Evolutionary conservation across 2,797 vertebrate species (phyloP), one percentile per base, ranked within the genome.

Genomic region (Scolopax rusticola): DNA sequence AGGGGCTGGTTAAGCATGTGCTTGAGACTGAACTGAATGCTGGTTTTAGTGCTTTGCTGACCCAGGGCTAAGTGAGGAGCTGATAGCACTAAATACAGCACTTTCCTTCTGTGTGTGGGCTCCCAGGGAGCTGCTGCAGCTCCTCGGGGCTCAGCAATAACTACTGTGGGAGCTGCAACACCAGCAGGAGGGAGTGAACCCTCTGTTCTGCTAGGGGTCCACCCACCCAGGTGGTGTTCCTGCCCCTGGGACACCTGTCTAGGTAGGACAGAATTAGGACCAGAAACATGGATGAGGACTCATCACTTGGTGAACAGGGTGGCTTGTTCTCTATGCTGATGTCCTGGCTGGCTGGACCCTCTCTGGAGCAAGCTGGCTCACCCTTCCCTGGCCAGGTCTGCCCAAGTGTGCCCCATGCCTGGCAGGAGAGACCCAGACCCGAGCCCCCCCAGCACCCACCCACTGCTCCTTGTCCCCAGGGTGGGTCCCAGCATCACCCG

Each of bases 251-350:
- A 14, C 28, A 24, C 68, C 43, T 25, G 23, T 15, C 40, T 0
- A 32, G 32, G 47, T 12, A 76, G 36, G 47, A 20, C 20, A 8
- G 19, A 23, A 41, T 21, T 23, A 5, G 2, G 61, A 43, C 50
- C 36, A 57, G 54, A 40, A 69, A 43, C 14, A 18, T 4, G 0
- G 8, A 4, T 28, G 43, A 27, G 36, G 74, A 38, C 2, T 0
- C 11, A 2, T 25, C 7, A 4, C 15, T 19, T 1, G 0, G 21
- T 0, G 0, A 59, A 47, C 40, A 40, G 68, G 41, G 56, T 32
- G 50, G 19, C 13, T 61, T 2, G 3, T 41, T 23, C n/a, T 67
- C 36, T 0, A 1, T 33, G 51, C 84, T 20, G 18, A 5, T 36
- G 25, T 13, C 12, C 59, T 1, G 1, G 45, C 27, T 3, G 6